Base-by-base conservation (phyloP, 2,113 vertebrate genomes). In the Genyomyrus donnyi region DNA sequence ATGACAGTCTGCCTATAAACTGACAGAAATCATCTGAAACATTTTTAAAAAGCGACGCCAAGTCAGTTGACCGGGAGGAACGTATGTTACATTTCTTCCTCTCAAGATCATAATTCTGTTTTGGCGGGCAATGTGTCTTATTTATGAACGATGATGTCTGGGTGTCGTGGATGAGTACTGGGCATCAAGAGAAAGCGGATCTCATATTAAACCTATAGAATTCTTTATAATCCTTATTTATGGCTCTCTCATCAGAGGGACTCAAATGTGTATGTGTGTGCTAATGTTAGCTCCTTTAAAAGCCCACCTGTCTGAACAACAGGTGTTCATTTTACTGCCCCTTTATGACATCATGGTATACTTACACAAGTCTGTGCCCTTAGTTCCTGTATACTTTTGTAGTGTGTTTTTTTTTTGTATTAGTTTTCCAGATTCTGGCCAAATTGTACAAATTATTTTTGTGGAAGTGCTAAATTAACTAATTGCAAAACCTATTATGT, bases 241-340 rank as follows among this genome's bases (percentile, higher is more conserved):
- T 74, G 91, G 92, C 89, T 45, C 35, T 91, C 93, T 92, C 86
- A 92, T 90, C 90, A 66, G 90, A 88, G 90, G 77, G 46, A 89
- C 88, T 85, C 50, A 89, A 90, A 93, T 70, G 91, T 92, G 21
- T 92, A 90, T 70, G 88, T 90, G 91, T 85, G 91, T 89, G 91
- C 93, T 95, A 93, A 95, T 94, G 91, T 93, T 93, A 94, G 93
- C 91, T 49, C 53, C 93, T 88, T 92, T 95, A 93, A 95, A 94
- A 92, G 91, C 62, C 89, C 95, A 94, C 92, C 94, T 94, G 95
- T 94, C 89, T 92, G 90, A 66, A 88, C 86, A 93, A 92, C 94
- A 94, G 93, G 91, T 93, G 94, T 89, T n/a, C 9, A 0, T 91
- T 93, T 94, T 93, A 89, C 62, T 89, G 91, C 24, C 27, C 1